phyloP scores from a whole-genome alignment of 2,888 invertebrate species.

The Chelonus formosanus region DNA sequence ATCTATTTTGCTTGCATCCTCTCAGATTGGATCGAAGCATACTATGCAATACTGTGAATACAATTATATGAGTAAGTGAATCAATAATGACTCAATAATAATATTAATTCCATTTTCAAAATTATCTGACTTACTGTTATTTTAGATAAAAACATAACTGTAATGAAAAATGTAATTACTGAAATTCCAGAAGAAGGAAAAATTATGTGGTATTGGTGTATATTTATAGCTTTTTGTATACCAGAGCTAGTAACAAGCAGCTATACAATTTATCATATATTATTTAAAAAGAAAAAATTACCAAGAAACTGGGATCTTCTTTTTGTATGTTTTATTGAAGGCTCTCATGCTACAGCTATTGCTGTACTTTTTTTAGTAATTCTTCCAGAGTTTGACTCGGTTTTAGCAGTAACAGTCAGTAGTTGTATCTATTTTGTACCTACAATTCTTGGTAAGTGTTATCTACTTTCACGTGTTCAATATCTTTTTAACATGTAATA shows the following conservation, averaged over 20 bases:
- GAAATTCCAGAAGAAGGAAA: conserved; percentile 72
- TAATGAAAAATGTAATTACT: conserved; percentile 72
- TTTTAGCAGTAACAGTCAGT: conserved; percentile 84
- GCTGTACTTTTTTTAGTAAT: conserved; percentile 79
- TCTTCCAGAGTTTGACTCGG: conserved; percentile 81
- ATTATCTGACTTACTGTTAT: neutral
- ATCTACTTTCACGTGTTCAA: too few species aligned
- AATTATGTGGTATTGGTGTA: conserved; percentile 82
- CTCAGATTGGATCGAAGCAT: conserved; percentile 71
- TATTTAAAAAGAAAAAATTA: conserved; percentile 74
- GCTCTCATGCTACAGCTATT: conserved; percentile 80
- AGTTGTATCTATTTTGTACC: conserved; percentile 87
- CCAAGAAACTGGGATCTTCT: conserved; percentile 70
- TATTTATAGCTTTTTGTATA: conserved; percentile 77
- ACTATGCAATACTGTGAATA: conserved; percentile 72
- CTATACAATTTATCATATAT: conserved; percentile 74
- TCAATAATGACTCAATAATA: too few species aligned
- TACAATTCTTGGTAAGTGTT: conserved; percentile 71
- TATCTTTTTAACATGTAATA: too few species aligned
- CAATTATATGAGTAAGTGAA: conserved; percentile 59
- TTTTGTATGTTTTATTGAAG: conserved; percentile 77
- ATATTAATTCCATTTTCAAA: too few species aligned
- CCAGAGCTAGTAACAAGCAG: conserved; percentile 82
- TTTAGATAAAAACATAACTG: conserved; percentile 48
- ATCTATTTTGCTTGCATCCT: conserved; percentile 77